Base-by-base conservation (phyloP, 92 coral and sea anemone species). In the Phenganax subtilis region DNA sequence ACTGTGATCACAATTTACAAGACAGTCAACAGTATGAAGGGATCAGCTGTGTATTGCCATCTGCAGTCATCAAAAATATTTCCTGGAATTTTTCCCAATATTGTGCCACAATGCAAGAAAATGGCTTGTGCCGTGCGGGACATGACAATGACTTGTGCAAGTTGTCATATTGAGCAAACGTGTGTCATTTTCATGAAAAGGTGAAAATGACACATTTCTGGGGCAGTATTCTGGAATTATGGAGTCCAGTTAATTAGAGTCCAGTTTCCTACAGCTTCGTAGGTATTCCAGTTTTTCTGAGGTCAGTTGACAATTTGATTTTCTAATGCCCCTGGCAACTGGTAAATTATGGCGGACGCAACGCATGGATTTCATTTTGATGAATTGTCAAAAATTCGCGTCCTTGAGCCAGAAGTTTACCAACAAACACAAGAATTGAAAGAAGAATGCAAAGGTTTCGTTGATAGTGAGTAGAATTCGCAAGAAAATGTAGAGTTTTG, bases 361-460 rank as follows among this genome's bases (percentile, higher is more conserved):
- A 83, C 97, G 30, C 92, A 87, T 47, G 97, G 98, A 6, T 94
- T 94, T 82, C 90, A 94, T 79, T 92, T 94, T 80, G 98, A 94
- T 74, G 98, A 94, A 71, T 88, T 94, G 56, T 92, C 92, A 82
- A 94, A 94, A 94, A 90, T 94, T 69, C 92, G 98, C 44, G 98
- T 94, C 82, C 82, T 94, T 54, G 98, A 94, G 81, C 98, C 98
- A 53, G 98, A 94, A 87, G 91, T 94, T 44, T 88, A 90, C 87
- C 92, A 89, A 51, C 94, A 94, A 72, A 94, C 98, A 12, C 87
- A 88, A 28, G 97, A 94, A 77, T 89, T 94, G 14, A 94, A 94
- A 84, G 93, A 94, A 83, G 98, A 94, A 74, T 94, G 98, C 61
- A 94, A 94, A 88, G 98, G 92, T 69, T 94, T 94, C 75, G 98